Percentiles rank a stretch among this genome's conserved stretches.
phyloP scores from a whole-genome alignment of 2,797 vertebrate genomes.

The Gouania willdenowi region DNA sequence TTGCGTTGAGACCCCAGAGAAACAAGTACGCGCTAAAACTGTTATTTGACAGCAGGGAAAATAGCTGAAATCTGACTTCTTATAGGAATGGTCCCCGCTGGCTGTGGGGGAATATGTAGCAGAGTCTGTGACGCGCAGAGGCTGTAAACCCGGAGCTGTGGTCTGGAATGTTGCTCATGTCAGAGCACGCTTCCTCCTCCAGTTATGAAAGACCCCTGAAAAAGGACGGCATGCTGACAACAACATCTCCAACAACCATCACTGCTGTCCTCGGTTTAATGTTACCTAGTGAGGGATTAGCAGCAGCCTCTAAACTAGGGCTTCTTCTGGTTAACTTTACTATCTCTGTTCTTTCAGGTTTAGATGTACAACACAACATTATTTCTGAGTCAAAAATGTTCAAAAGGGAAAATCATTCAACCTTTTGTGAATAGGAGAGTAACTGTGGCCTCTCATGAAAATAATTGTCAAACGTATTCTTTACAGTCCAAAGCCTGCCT shows the following conservation, averaged over 20 bases:
- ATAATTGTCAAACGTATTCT: too few species aligned
- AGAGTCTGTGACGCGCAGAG: slow-evolving; percentile 27
- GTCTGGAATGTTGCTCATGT: slow-evolving; percentile 78
- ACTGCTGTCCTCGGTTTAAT: slow-evolving; percentile 18
- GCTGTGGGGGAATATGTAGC: slow-evolving; percentile 11
- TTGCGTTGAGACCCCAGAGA: neutral
- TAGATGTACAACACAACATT: too few species aligned
- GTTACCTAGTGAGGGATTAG: slow-evolving; percentile 1
- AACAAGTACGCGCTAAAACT: too few species aligned
- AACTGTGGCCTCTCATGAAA: too few species aligned
- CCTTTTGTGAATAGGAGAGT: too few species aligned
- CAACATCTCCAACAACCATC: slow-evolving; percentile 22
- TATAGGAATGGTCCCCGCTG: slow-evolving; percentile 1
- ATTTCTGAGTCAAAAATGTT: too few species aligned
- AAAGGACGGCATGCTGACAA: slow-evolving; percentile 54
- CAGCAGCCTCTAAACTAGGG: too few species aligned
- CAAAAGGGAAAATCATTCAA: too few species aligned
- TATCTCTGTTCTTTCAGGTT: too few species aligned
- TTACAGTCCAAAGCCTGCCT: too few species aligned
- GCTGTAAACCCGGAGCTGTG: slow-evolving; percentile 67
- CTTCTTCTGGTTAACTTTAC: too few species aligned
- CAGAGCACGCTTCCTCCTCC: slow-evolving; percentile 67
- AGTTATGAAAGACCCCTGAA: slow-evolving; percentile 79
- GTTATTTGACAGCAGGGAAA: slow-evolving; percentile 8
- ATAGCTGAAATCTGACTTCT: slow-evolving; percentile 1